These are phyloP conservation scores for Plotosus lineatus DNA, from an alignment of 2,113 vertebrate species.

Conservation along the genomic window DNA sequence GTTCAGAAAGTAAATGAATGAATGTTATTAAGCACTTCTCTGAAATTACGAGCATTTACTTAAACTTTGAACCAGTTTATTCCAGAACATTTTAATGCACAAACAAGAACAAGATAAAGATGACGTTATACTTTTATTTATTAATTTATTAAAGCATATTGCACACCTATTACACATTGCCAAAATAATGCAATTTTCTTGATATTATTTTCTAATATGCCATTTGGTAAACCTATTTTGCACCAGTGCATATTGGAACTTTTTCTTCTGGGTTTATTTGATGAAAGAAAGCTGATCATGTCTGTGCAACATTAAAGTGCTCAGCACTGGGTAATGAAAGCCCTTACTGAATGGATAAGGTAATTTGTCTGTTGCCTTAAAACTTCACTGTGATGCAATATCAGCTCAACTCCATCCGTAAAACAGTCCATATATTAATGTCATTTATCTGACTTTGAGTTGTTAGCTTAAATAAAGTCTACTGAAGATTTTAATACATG, in stretches of 20 bases:
- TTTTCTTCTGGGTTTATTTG: not conserved
- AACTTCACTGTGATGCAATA: not conserved
- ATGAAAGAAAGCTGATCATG: not conserved
- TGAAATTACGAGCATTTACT: not conserved
- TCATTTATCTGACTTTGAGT: slow-evolving; percentile 18
- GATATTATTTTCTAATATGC: not conserved
- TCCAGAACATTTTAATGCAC: not conserved
- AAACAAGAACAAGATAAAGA: slow-evolving; percentile 14
- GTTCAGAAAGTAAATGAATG: no score
- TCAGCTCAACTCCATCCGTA: slow-evolving; percentile 12
- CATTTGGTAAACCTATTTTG: not conserved
- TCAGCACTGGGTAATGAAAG: not conserved
- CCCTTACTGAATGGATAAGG: not conserved
- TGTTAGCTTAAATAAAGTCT: slow-evolving; percentile 5
- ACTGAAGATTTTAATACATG: not conserved
- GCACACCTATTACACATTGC: not conserved
- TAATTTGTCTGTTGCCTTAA: slow-evolving; percentile 3
- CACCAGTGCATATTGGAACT: no score
- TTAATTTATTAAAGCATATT: slow-evolving; percentile 1
- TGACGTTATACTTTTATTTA: not conserved
- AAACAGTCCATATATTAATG: slow-evolving; percentile 24
- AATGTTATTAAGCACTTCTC: slow-evolving; percentile 1
- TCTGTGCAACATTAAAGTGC: not conserved
- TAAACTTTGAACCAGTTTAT: slow-evolving; percentile 23
- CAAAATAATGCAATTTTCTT: not conserved